phyloP scores from a whole-genome alignment of 92 coral and sea anemone genomes.

The Isaurus tuberculatus region DNA sequence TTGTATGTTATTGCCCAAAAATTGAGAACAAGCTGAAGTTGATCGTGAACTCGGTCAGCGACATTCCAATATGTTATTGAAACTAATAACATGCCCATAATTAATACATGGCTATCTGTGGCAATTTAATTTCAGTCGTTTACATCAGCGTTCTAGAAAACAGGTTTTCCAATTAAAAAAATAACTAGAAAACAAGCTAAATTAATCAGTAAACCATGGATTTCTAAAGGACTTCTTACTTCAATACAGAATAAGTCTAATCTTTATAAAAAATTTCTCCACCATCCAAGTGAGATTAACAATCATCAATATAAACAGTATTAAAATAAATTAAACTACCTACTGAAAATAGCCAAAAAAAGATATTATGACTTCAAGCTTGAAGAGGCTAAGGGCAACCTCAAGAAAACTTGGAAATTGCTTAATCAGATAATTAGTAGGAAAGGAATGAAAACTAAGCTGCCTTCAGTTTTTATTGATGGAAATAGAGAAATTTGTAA shows the following conservation, averaged over 20 bases:
- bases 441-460: not conserved
- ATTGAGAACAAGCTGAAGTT: too few species aligned
- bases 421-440: not conserved
- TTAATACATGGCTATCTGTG: too few species aligned
- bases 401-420: not conserved
- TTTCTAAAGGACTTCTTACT: not conserved
- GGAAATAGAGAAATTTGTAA: too few species aligned
- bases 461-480: too few species aligned
- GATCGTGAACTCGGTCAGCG: too few species aligned
- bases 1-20: too few species aligned
- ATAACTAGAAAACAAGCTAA: not conserved
- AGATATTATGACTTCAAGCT: not conserved
- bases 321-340: not conserved
- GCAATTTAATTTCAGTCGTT: too few species aligned
- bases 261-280: slow-evolving; percentile 2
- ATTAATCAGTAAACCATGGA: slow-evolving; percentile 10
- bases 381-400: not conserved
- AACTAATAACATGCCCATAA: too few species aligned
- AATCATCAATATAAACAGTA: not conserved
- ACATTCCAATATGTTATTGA: too few species aligned
- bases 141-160: too few species aligned
- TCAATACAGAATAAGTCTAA: not conserved
- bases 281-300: not conserved
- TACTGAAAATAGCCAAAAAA: not conserved
- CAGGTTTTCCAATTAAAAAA: not conserved